These are phyloP conservation scores for Chrysina gloriosa DNA, from an alignment of 2,888 invertebrate genomes.

Conservation along the genomic window DNA sequence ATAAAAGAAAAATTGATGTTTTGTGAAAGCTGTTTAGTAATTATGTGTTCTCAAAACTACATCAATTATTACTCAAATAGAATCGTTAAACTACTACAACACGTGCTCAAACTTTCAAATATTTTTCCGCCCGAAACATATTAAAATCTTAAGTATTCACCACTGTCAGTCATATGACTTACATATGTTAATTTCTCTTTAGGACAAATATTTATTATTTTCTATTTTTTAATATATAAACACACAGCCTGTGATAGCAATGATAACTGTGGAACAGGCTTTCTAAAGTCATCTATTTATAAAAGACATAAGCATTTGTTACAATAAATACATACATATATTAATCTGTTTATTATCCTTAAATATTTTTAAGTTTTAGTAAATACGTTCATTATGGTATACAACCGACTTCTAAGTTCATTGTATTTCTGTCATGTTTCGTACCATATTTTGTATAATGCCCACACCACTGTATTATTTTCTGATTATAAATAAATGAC, in stretches of 20 bases:
- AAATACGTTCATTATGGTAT: background rate
- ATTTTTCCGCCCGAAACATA: conserved; percentile 30
- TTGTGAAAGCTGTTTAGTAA: conserved; percentile 3
- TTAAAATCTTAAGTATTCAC: conserved; percentile 28
- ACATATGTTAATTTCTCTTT: conserved; percentile 18
- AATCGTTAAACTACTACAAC: conserved; percentile 12
- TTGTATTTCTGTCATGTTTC: background rate
- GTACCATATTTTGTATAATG: conserved; percentile 11
- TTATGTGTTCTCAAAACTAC: conserved; percentile 20
- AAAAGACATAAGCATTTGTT: conserved; percentile 30
- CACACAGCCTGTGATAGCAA: conserved; percentile 22
- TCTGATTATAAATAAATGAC: conserved; percentile 29
- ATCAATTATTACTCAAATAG: conserved; percentile 21
- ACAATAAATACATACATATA: too few relatives aligned
- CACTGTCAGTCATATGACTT: conserved; percentile 21
- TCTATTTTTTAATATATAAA: conserved; percentile 33
- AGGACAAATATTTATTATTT: conserved; percentile 16
- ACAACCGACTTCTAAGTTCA: background rate
- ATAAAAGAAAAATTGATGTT: conserved; percentile 3
- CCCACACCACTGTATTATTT: conserved; percentile 16
- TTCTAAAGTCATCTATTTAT: conserved; percentile 28
- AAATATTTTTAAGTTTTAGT: background rate
- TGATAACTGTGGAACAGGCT: conserved; percentile 18
- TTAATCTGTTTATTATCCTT: too few relatives aligned
- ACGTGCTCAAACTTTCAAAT: conserved; percentile 30